These are phyloP conservation scores for Oreochromis niloticus DNA, from an alignment of 2,113 vertebrate species.

Conservation along the genomic window DNA sequence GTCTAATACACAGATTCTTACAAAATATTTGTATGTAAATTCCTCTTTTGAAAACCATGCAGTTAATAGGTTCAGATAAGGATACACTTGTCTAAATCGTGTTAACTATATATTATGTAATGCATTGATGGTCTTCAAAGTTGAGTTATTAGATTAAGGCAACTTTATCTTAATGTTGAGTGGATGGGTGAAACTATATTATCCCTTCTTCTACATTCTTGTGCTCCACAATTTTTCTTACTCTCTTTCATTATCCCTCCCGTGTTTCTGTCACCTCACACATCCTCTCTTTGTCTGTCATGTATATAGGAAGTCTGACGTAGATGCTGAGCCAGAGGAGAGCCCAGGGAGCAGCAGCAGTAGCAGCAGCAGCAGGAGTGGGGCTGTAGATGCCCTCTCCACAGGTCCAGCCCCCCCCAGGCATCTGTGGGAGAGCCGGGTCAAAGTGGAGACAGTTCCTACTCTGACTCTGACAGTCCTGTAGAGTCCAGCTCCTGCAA, in stretches of 20 bases:
- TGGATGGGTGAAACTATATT: neutral
- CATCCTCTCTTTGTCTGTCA: neutral
- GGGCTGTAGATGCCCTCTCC: conserved; percentile 84
- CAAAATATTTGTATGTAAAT: neutral
- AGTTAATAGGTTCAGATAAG: neutral
- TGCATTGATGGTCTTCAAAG: neutral
- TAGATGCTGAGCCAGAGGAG: conserved; percentile 67
- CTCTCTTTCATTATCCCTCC: neutral
- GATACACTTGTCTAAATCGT: neutral
- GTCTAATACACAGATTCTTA: neutral
- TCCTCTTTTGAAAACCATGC: neutral
- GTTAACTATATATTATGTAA: conserved; percentile 11
- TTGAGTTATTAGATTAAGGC: neutral
- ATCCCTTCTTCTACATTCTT: neutral
- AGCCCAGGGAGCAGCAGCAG: conserved; percentile 73
- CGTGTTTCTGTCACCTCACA: conserved; percentile 12
- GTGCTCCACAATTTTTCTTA: neutral
- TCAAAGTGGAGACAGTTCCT: conserved; percentile 65
- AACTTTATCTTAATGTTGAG: neutral
- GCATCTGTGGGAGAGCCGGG: conserved; percentile 77
- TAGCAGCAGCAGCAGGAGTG: conserved; percentile 85
- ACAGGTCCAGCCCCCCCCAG: conserved; percentile 73
- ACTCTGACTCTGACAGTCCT: conserved; percentile 85
- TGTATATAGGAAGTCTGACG: conserved; percentile 60
- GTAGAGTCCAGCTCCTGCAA: conserved; percentile 83